Percentiles rank a stretch among this genome's conserved stretches.
Evolutionary conservation across 2,113 vertebrate genomes (phyloP).

Genomic region (Clarias magur): DNA sequence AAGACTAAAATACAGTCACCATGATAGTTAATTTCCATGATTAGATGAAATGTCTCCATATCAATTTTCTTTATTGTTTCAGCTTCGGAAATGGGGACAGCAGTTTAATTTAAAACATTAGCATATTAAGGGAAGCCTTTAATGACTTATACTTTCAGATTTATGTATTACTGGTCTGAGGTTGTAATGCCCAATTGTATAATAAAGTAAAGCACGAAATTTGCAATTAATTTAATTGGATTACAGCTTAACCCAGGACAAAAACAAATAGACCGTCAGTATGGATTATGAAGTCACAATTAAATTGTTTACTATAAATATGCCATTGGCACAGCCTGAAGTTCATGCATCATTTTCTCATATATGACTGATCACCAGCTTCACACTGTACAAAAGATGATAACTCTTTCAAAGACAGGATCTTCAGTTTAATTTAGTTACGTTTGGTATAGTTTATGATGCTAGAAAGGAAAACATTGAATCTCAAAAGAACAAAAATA

Average conservation of each 20-base stretch:
- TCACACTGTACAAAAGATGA: slow-evolving; percentile 10
- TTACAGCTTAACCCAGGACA: slow-evolving; percentile 57
- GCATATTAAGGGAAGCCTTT: slow-evolving; percentile 64
- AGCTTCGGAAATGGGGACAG: slow-evolving; percentile 51
- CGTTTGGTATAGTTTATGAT: slow-evolving; percentile 27
- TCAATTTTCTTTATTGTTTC: slow-evolving; percentile 66
- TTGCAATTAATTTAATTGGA: slow-evolving; percentile 59
- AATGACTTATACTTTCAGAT: slow-evolving; percentile 66
- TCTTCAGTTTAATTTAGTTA: slow-evolving; percentile 19
- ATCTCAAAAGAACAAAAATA: slow-evolving; percentile 1
- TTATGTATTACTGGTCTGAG: slow-evolving; percentile 57
- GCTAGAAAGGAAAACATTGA: not conserved
- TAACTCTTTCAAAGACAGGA: slow-evolving; percentile 27
- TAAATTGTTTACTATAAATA: slow-evolving; percentile 58
- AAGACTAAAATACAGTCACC: slow-evolving; percentile 58
- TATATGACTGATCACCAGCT: slow-evolving; percentile 33
- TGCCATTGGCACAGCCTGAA: slow-evolving; percentile 46
- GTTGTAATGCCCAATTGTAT: slow-evolving; percentile 59
- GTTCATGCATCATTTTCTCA: slow-evolving; percentile 40
- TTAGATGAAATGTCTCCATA: slow-evolving; percentile 63
- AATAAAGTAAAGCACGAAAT: slow-evolving; percentile 65
- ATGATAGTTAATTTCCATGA: slow-evolving; percentile 57
- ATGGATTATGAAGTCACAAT: slow-evolving; percentile 55
- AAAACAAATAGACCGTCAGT: slow-evolving; percentile 57
- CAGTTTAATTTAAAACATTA: slow-evolving; percentile 68